These are phyloP conservation scores for Tetranychus piercei DNA, from an alignment of 2,888 invertebrate genomes.

Conservation along the genomic window DNA sequence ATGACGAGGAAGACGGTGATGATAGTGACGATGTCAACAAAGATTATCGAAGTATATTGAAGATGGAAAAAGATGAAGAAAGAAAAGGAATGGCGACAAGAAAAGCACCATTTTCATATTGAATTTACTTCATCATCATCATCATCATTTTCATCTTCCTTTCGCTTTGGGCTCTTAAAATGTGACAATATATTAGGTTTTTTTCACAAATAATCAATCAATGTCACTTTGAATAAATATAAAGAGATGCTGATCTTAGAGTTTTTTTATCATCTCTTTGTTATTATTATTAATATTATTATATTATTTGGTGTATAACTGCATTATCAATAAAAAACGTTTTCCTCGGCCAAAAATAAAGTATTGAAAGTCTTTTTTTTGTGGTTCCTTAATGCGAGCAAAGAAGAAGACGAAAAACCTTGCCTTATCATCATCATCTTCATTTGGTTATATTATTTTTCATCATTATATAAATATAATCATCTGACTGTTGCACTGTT, in stretches of 20 bases:
- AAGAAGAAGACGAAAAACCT: background rate
- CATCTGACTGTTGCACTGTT: background rate
- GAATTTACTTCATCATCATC: background rate
- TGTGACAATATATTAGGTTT: constrained; percentile 23
- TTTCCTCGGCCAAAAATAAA: background rate
- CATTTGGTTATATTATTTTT: background rate
- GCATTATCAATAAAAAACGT: background rate
- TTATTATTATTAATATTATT: background rate
- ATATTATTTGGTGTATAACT: background rate
- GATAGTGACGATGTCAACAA: no score
- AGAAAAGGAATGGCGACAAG: background rate
- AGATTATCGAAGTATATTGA: background rate
- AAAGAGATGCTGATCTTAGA: constrained; percentile 5
- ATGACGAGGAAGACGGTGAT: no score
- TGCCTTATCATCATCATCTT: constrained; percentile 11
- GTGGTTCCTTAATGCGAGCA: background rate
- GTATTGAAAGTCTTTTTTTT: no score
- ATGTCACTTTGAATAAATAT: constrained; percentile 22
- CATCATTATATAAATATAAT: background rate
- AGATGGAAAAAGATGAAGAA: background rate
- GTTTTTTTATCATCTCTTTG: constrained; percentile 13
- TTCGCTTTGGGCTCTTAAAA: constrained; percentile 10
- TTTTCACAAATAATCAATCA: constrained; percentile 22
- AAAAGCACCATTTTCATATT: background rate
- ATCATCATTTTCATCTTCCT: constrained; percentile 3